Conservation (phyloP, 1,140 invertebrate species). For the Brachionus angularis region DNA sequence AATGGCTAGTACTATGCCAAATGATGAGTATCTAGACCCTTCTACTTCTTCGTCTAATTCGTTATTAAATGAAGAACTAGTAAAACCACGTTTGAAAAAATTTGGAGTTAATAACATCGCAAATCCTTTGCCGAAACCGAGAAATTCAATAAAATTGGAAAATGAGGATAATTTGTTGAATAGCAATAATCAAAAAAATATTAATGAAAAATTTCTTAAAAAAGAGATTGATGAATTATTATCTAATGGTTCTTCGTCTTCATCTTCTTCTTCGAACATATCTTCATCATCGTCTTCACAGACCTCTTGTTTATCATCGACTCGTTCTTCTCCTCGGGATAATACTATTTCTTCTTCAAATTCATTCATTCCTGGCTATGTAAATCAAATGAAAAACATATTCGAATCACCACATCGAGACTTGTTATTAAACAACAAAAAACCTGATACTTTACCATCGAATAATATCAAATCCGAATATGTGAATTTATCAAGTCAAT, state of each 20-base stretch:
- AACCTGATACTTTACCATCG: too few relatives aligned
- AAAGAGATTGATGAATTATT: neutral
- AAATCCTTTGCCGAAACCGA: neutral
- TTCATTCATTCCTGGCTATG: neutral
- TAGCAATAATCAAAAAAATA: neutral
- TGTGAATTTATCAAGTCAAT: too few relatives aligned
- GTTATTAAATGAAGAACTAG: too few relatives aligned
- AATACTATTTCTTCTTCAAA: neutral
- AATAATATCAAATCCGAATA: too few relatives aligned
- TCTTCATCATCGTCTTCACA: neutral
- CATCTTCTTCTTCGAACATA: neutral
- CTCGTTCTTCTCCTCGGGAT: neutral
- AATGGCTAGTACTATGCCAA: too few relatives aligned
- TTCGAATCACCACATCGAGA: constrained; percentile 20
- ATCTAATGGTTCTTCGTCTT: constrained; percentile 9
- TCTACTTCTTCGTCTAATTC: too few relatives aligned
- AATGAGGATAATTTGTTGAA: too few relatives aligned
- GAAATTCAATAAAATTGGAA: neutral
- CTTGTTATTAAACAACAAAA: neutral
- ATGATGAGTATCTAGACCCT: too few relatives aligned
- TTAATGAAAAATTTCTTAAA: neutral
- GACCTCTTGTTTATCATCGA: neutral
- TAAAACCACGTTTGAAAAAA: too few relatives aligned
- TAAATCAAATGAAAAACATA: constrained; percentile 33
- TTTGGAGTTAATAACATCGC: too few relatives aligned